Percentiles rank a stretch among this genome's conserved stretches.
Conservation (phyloP, 2,797 vertebrate species). For the Platyrinchus mystaceus region DNA sequence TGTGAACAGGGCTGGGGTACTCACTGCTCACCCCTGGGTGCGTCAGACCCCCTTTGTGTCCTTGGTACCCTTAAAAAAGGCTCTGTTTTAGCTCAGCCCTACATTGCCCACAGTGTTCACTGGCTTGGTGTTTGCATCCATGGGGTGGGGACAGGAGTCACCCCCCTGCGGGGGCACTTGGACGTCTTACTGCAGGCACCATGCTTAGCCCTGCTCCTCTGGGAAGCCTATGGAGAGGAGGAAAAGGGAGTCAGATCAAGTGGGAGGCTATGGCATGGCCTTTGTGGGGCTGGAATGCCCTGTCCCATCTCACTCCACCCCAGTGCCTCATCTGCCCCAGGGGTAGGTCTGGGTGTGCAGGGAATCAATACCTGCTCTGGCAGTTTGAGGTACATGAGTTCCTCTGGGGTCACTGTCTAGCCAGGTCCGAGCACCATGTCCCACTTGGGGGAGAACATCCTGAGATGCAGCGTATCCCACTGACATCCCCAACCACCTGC, state of each 20-base stretch:
- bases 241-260: not conserved
- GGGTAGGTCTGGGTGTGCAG: not conserved
- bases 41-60: fast-evolving
- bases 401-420: not conserved
- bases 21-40: not conserved
- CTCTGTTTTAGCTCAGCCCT: fast-evolving
- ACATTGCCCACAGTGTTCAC: fast-evolving
- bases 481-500: not conserved
- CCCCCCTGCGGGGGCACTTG: fast-evolving
- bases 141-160: not conserved
- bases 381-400: not conserved
- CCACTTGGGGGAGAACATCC: fast-evolving
- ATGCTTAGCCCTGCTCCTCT: fast-evolving
- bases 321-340: not conserved
- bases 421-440: fast-evolving
- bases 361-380: not conserved
- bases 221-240: not conserved
- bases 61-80: not conserved
- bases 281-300: not conserved
- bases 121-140: not conserved
- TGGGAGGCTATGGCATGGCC: fast-evolving
- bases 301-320: fast-evolving
- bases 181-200: fast-evolving
- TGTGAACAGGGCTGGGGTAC: not conserved
- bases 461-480: fast-evolving